Base-by-base conservation (phyloP, 1,140 invertebrate species). In the Heterodera carotae region DNA sequence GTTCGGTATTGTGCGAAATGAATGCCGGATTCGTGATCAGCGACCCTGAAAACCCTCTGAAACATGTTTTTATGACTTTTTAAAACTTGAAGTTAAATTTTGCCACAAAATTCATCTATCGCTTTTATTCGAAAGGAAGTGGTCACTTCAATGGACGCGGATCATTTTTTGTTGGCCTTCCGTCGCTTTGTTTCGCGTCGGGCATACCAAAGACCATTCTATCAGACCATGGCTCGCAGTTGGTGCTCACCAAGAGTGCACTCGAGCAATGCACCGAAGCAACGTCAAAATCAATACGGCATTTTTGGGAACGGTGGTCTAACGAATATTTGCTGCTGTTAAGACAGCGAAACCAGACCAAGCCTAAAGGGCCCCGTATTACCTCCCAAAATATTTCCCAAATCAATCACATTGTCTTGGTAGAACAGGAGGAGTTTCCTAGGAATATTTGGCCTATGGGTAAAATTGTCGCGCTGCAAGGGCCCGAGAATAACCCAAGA, bases 191-290 rank as follows among this genome's bases (percentile, higher is more conserved):
- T 33, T 12, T 6, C 68, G 12, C n/a, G n/a, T 10, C 5, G 68
- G 53, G 31, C 22, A 68, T 34, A 22, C 66, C 66, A 6, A 31
- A 6, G 29, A 33, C 25, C 3, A 33, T 69, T 6, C 8, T 69
- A 10, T 69, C 68, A 2, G 68, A 69, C 29, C 39, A 69, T 3
- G 68, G 36, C 10, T 27, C n/a, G 12, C 68, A 69, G 15, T 69
- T 69, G 10, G 29, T 27, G 2, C 25, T 69, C 25, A 36, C 12
- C 15, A 6, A 69, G 34, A 27, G n/a, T 27, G n/a, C 29, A n/a
- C 29, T 68, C 10, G 43, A 68, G n/a, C 34, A 68, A 68, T 25
- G 29, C 18, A 68, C 36, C 36, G 1, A 53, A 53, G 4, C 4
- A 5, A n/a, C 66, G 2, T 25, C 2, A 27, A 68, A 68, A 25